Conservation (phyloP, 2,888 invertebrate genomes). For the Bellardia bayeri region DNA sequence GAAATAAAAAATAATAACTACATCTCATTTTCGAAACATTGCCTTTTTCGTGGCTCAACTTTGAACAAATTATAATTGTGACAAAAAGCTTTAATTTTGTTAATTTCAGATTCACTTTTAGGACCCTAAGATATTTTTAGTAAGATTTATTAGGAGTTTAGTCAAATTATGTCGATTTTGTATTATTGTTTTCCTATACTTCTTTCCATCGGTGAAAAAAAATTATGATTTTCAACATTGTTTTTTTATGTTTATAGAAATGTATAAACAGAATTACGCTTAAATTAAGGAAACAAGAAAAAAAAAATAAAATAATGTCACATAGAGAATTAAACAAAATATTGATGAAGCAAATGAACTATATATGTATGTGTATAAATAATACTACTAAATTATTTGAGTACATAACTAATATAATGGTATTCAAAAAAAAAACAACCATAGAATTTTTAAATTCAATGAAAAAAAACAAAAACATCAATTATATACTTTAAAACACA, state of each 20-base stretch:
- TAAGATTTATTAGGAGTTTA: background rate
- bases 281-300: conserved; percentile 56
- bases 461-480: conserved; percentile 31
- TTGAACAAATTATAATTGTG: no score
- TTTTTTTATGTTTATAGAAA: conserved; percentile 49
- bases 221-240: conserved; percentile 39
- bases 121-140: background rate
- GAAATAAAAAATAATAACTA: background rate
- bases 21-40: no score
- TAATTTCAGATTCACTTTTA: no score
- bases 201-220: conserved; percentile 13
- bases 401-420: conserved; percentile 38
- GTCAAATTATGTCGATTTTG: background rate
- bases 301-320: conserved; percentile 33
- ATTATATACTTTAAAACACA: conserved; percentile 34
- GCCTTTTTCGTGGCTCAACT: no score
- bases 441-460: conserved; percentile 19
- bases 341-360: conserved; percentile 66
- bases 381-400: conserved; percentile 27
- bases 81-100: no score
- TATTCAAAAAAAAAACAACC: conserved; percentile 45
- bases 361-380: conserved; percentile 61
- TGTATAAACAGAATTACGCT: conserved; percentile 62
- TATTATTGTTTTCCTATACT: background rate
- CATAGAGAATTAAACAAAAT: conserved; percentile 51